phyloP scores from a whole-genome alignment of 1,140 invertebrate genomes.

The Macrosteles quadrilineatus region DNA sequence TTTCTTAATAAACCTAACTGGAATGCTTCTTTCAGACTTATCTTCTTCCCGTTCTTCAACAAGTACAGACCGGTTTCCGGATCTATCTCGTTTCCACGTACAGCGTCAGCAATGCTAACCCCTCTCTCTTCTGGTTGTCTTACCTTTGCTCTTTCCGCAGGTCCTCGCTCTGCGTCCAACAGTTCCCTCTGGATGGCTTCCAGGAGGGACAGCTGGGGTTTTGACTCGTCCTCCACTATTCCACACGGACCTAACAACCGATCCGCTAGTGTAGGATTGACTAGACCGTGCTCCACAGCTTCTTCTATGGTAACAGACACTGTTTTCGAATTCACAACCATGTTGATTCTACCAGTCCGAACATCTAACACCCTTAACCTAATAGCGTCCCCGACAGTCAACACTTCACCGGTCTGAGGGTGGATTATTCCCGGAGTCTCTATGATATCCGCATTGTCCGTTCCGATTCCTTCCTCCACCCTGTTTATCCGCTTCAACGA shows the following conservation, averaged over 20 bases:
- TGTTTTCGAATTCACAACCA: conserved; percentile 57
- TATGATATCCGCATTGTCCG: conserved; percentile 65
- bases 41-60: conserved; percentile 64
- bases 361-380: conserved; percentile 79
- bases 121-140: conserved; percentile 50
- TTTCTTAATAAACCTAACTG: conserved; percentile 52
- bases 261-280: conserved; percentile 71
- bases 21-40: conserved; percentile 79
- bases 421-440: conserved; percentile 81
- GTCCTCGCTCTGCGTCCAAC: conserved; percentile 77
- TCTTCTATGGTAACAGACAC: conserved; percentile 72
- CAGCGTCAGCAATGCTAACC: conserved; percentile 53
- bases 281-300: conserved; percentile 73
- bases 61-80: conserved; percentile 70
- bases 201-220: conserved; percentile 72
- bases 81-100: conserved; percentile 60
- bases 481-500: conserved; percentile 69
- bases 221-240: conserved; percentile 51
- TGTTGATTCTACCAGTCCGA: conserved; percentile 66
- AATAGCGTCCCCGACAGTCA: conserved; percentile 84
- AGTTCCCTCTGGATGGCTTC: conserved; percentile 89
- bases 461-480: conserved; percentile 64
- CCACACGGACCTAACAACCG: conserved; percentile 77
- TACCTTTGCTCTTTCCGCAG: conserved; percentile 74
- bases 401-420: conserved; percentile 76